Evolutionary conservation across 2,797 vertebrate genomes (phyloP).

Genomic region (Peromyscus eremicus): DNA sequence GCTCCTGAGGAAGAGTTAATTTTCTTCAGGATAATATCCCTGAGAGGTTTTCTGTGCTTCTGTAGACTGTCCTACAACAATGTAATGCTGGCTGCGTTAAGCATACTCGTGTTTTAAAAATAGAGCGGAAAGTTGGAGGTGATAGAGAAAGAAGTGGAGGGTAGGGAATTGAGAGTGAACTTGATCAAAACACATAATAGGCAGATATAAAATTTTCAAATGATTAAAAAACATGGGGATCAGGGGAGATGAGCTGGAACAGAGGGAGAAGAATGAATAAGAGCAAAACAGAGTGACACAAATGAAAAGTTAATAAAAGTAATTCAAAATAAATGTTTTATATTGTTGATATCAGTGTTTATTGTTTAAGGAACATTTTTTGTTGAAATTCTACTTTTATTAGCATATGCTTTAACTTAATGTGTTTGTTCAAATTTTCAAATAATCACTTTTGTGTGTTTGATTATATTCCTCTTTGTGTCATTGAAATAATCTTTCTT

Average conservation of each 20-base stretch:
- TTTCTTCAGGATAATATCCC: neutral
- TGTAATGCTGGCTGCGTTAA: neutral
- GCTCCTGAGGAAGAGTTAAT: neutral
- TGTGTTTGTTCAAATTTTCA: neutral
- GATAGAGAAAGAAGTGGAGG: neutral
- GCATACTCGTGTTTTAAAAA: neutral
- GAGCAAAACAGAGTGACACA: neutral
- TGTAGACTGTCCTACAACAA: neutral
- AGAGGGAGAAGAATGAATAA: neutral
- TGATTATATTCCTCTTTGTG: neutral
- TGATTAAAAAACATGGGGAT: too few relatives aligned
- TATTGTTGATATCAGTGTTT: neutral
- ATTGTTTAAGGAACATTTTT: neutral
- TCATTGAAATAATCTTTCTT: neutral
- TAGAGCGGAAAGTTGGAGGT: neutral
- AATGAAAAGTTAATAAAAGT: neutral
- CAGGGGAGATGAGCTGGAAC: neutral
- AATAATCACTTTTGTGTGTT: neutral
- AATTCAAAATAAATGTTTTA: neutral
- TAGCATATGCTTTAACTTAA: neutral
- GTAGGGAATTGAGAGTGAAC: neutral
- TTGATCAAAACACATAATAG: neutral
- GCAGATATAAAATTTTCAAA: neutral
- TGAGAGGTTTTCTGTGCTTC: neutral
- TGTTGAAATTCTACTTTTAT: neutral